Percentiles rank a stretch among this genome's conserved stretches.
These are phyloP conservation scores for Microtus ochrogaster DNA, from an alignment of 2,113 vertebrate genomes.

Conservation along the genomic window DNA sequence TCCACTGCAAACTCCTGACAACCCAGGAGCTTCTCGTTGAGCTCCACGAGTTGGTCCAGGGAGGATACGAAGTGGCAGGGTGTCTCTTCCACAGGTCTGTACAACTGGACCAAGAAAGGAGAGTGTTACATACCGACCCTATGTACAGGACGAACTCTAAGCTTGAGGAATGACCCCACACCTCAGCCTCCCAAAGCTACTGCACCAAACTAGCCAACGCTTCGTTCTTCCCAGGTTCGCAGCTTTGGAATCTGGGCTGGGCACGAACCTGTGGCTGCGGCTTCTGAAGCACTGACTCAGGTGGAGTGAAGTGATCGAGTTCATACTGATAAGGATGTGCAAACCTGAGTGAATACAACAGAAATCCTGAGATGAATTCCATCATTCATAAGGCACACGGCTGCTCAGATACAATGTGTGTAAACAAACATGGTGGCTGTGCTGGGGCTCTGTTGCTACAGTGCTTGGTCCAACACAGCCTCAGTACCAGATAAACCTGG, in stretches of 20 bases:
- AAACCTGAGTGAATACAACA: constrained; percentile 88
- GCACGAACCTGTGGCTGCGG: constrained; percentile 91
- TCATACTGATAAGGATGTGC: constrained; percentile 97
- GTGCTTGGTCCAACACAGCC: neutral
- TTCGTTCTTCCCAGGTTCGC: neutral
- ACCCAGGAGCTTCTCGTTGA: constrained; percentile 94
- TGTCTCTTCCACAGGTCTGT: constrained; percentile 89
- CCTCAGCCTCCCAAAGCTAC: neutral
- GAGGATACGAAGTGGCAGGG: constrained; percentile 90
- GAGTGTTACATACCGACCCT: too few species aligned
- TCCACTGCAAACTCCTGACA: constrained; percentile 95
- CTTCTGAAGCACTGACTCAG: constrained; percentile 89
- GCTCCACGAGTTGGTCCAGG: constrained; percentile 92
- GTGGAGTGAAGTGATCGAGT: constrained; percentile 90
- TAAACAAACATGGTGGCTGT: neutral
- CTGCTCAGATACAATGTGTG: neutral
- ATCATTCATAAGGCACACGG: neutral
- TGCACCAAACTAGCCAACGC: neutral
- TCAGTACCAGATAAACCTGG: neutral
- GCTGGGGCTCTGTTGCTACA: neutral
- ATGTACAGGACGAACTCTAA: neutral
- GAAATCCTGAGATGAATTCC: constrained; percentile 11
- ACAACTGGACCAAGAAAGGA: constrained; percentile 86
- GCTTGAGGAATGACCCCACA: neutral
- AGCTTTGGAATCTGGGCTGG: rapidly evolving